These are phyloP conservation scores for Rhagium mordax DNA, from an alignment of 2,888 invertebrate genomes.

Conservation along the genomic window DNA sequence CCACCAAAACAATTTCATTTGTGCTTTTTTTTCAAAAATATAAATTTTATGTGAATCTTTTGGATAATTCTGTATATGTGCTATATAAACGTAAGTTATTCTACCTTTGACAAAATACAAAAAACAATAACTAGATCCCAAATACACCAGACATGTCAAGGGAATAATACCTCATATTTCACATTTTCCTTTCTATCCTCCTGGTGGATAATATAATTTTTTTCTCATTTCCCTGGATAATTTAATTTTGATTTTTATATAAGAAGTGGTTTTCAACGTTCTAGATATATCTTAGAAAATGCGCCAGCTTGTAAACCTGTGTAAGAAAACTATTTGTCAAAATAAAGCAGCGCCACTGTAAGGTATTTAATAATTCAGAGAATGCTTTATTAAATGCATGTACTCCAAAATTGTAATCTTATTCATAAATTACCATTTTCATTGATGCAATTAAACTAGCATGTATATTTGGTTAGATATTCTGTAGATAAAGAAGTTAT, in stretches of 20 bases:
- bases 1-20: no score
- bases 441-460: background rate
- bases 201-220: slow-evolving; percentile 31
- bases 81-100: background rate
- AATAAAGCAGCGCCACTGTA: background rate
- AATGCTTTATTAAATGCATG: background rate
- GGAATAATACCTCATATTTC: slow-evolving; percentile 31
- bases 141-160: slow-evolving; percentile 22
- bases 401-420: background rate
- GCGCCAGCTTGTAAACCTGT: background rate
- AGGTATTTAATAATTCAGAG: background rate
- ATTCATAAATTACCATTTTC: background rate
- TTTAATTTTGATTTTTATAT: slow-evolving; percentile 27
- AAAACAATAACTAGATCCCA: slow-evolving; percentile 20
- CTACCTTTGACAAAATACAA: background rate
- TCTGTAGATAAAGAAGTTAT: background rate
- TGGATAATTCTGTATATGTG: no score
- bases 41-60: no score
- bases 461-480: background rate
- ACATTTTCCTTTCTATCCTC: slow-evolving; percentile 27
- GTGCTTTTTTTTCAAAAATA: no score
- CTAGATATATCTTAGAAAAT: background rate
- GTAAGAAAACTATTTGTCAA: background rate
- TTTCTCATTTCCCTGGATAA: slow-evolving; percentile 38
- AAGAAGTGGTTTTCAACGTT: background rate